Percentiles rank a stretch among this genome's conserved stretches.
Evolutionary conservation across 2,888 invertebrate genomes (phyloP).

Genomic region (Branchinecta sandiegonensis): DNA sequence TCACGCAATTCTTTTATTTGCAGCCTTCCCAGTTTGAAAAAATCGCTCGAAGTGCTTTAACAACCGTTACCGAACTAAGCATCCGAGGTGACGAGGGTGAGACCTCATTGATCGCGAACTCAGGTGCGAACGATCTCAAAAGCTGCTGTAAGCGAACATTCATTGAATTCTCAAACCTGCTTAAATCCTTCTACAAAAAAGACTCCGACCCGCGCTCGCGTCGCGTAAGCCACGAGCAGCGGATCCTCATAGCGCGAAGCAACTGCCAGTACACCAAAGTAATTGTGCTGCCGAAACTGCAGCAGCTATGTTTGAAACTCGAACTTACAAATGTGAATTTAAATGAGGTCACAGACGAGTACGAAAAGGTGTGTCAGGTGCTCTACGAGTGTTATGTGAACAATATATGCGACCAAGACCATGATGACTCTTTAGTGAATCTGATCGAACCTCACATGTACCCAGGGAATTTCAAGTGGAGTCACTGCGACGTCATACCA

Average conservation of each 20-base stretch:
- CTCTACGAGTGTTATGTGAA: constrained; percentile 6
- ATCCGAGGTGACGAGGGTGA: constrained; percentile 10
- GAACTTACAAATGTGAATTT: background rate
- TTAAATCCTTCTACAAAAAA: background rate
- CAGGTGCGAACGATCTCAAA: background rate
- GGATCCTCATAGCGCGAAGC: background rate
- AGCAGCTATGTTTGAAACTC: background rate
- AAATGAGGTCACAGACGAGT: background rate
- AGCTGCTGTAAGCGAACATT: background rate
- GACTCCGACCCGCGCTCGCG: background rate
- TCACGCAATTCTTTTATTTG: background rate
- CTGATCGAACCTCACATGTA: constrained; percentile 94
- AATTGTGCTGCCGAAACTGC: background rate
- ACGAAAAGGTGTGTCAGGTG: background rate
- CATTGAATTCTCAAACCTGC: background rate
- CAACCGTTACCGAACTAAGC: background rate
- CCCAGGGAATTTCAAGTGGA: constrained; percentile 72
- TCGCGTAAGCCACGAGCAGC: background rate
- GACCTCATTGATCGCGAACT: background rate
- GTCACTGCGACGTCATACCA: constrained; percentile 51
- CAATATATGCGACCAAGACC: constrained; percentile 43
- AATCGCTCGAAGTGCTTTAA: background rate
- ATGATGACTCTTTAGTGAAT: constrained; percentile 86
- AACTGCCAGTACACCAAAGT: background rate
- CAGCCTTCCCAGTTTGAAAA: constrained; percentile 15